phyloP scores from a whole-genome alignment of 2,797 vertebrate genomes.

The Platalea minor region DNA sequence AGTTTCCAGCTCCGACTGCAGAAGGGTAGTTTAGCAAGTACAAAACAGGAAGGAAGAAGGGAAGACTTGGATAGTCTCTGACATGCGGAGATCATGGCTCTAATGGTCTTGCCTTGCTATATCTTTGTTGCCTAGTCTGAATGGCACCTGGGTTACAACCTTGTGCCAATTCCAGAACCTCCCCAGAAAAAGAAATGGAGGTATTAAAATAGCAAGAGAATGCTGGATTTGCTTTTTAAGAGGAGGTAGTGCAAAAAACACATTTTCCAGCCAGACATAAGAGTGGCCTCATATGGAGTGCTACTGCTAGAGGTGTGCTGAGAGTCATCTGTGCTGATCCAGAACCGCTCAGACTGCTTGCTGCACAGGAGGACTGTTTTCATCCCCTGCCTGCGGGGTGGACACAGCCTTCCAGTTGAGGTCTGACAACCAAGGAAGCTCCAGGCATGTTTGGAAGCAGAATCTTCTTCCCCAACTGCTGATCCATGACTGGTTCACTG shows the following conservation, averaged over 20 bases:
- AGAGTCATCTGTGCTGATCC: not conserved
- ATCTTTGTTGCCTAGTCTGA: not conserved
- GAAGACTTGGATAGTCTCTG: not conserved
- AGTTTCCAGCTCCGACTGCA: not conserved
- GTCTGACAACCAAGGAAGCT: not conserved
- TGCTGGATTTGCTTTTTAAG: not conserved
- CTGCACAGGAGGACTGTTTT: not conserved
- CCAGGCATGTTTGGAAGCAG: not conserved
- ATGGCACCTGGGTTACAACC: not conserved
- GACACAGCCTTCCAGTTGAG: not conserved
- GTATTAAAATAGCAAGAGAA: not conserved
- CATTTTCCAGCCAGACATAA: fast-evolving
- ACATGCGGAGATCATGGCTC: not conserved
- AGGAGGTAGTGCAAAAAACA: not conserved
- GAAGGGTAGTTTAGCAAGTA: not conserved
- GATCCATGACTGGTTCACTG: not conserved
- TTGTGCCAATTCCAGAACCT: not conserved
- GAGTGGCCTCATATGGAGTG: fast-evolving
- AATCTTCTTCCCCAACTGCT: too few relatives aligned
- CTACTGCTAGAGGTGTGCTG: not conserved
- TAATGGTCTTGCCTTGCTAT: not conserved
- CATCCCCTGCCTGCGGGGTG: fast-evolving
- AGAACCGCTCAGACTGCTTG: not conserved
- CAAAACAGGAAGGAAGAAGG: not conserved
- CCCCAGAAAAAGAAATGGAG: not conserved